phyloP scores from a whole-genome alignment of 2,113 vertebrate species.

The Mesitornis unicolor region DNA sequence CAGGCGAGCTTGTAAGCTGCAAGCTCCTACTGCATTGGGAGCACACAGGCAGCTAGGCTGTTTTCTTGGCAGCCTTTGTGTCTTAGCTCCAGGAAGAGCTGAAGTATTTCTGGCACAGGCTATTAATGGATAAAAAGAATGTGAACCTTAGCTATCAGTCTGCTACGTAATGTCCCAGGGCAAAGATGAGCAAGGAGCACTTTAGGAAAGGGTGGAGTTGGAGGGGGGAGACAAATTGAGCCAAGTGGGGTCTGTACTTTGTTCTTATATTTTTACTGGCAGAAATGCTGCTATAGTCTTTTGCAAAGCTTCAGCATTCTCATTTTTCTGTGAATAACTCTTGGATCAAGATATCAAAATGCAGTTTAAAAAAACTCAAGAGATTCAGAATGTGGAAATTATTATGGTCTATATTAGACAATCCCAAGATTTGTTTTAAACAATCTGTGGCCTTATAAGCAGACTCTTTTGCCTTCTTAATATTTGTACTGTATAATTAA shows the following conservation, averaged over 20 bases:
- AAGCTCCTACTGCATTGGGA: neutral
- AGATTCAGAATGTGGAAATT: conserved; percentile 21
- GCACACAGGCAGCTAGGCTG: neutral
- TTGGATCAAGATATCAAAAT: conserved; percentile 24
- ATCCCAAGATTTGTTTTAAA: conserved; percentile 26
- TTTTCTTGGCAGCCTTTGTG: neutral
- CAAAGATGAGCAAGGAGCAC: conserved; percentile 23
- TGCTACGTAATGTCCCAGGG: neutral
- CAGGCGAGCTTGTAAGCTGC: neutral
- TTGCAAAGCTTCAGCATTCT: neutral
- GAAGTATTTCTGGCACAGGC: conserved; percentile 23
- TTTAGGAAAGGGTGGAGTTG: neutral
- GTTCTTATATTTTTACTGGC: conserved; percentile 43
- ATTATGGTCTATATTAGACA: neutral
- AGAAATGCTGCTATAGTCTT: neutral
- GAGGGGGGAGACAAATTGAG: neutral
- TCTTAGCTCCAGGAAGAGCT: neutral
- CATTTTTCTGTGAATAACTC: neutral
- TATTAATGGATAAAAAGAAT: conserved; percentile 57
- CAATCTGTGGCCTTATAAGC: neutral
- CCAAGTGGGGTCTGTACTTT: conserved; percentile 22
- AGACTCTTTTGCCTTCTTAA: neutral
- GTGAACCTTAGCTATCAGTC: neutral
- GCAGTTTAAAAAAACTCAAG: neutral
- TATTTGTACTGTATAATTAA: neutral